Percentiles rank a stretch among this genome's conserved stretches.
Evolutionary conservation across 2,888 invertebrate species (phyloP).

Genomic region (Tenthredo scrophulariae): DNA sequence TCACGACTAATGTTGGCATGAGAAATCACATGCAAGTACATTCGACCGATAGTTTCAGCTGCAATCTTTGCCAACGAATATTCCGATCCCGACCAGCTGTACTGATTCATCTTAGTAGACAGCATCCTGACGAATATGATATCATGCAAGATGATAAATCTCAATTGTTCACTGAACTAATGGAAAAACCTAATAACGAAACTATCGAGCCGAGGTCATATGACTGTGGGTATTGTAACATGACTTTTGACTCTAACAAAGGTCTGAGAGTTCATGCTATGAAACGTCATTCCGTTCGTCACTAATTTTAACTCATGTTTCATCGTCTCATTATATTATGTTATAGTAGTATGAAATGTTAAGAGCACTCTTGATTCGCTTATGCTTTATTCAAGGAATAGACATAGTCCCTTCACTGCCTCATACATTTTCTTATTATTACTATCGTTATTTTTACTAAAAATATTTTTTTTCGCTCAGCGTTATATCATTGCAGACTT

Average conservation of each 20-base stretch:
- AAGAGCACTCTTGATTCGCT: background rate
- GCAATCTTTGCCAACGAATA: slow-evolving; percentile 80
- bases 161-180: slow-evolving; percentile 26
- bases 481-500: background rate
- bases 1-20: slow-evolving; percentile 75
- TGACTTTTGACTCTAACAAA: slow-evolving; percentile 27
- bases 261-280: slow-evolving; percentile 30
- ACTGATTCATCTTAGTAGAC: slow-evolving; percentile 8
- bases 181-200: background rate
- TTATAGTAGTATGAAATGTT: slow-evolving; percentile 20
- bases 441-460: background rate
- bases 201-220: background rate
- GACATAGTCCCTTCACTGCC: background rate
- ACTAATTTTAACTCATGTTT: slow-evolving; percentile 12
- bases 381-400: background rate
- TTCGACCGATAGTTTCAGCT: slow-evolving; percentile 81
- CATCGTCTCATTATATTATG: background rate
- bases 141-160: slow-evolving; percentile 18
- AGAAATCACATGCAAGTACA: slow-evolving; percentile 77
- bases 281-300: slow-evolving; percentile 40
- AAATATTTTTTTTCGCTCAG: background rate
- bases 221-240: slow-evolving; percentile 24
- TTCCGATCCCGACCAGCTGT: slow-evolving; percentile 30
- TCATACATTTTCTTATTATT: background rate
- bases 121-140: slow-evolving; percentile 32